Evolutionary conservation across 1,140 invertebrate genomes (phyloP).

Genomic region (Calephelis nemesis): DNA sequence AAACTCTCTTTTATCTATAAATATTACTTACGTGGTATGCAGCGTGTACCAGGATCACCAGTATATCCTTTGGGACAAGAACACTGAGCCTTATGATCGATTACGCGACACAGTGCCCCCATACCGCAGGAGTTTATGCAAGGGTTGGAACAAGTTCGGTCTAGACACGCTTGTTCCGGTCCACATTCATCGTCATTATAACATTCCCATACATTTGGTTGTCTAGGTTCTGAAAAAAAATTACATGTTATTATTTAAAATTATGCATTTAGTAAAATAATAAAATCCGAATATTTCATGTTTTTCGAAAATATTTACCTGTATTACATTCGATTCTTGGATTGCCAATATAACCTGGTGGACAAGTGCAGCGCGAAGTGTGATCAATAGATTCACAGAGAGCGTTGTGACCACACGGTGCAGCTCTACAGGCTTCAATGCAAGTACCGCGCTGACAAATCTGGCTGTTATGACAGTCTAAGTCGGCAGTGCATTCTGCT

Average conservation of each 20-base stretch:
- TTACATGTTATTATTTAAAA: constrained; percentile 20
- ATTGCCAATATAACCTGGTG: constrained; percentile 89
- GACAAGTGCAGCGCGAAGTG: constrained; percentile 88
- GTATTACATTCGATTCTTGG: constrained; percentile 88
- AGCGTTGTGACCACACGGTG: constrained; percentile 91
- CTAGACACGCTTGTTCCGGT: constrained; percentile 85
- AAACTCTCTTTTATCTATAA: constrained; percentile 16
- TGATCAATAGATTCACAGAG: constrained; percentile 88
- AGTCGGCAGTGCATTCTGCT: constrained; percentile 84
- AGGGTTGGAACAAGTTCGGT: constrained; percentile 88
- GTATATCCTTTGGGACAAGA: constrained; percentile 88
- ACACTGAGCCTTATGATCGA: constrained; percentile 87
- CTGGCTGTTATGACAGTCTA: constrained; percentile 86
- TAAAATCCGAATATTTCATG: neutral
- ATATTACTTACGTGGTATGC: constrained; percentile 86
- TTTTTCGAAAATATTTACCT: constrained; percentile 64
- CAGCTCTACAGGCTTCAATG: constrained; percentile 87
- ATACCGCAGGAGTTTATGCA: constrained; percentile 87
- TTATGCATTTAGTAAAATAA: neutral
- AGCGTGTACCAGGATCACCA: constrained; percentile 87
- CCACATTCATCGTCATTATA: constrained; percentile 87
- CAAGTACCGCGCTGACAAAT: constrained; percentile 88
- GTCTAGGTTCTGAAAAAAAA: constrained; percentile 70
- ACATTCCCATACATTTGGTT: constrained; percentile 83
- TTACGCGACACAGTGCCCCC: constrained; percentile 88